A percentile compares a stretch with the other conserved stretches of the same genome.
Evolutionary conservation across 2,888 invertebrate genomes (phyloP).

Genomic region (Napeogenes inachia): DNA sequence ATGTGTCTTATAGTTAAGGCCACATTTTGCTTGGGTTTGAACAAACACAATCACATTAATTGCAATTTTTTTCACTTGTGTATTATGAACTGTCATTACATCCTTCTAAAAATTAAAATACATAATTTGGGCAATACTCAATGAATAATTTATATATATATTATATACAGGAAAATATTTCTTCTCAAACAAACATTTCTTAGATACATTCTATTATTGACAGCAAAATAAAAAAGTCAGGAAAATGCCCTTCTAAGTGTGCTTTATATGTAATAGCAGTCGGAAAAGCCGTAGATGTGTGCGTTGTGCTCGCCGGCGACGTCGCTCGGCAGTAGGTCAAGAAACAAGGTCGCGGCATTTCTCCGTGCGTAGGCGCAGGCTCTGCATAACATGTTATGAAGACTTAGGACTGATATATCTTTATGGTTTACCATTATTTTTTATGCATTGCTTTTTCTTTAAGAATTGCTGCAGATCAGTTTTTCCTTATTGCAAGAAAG

Average conservation of each 20-base stretch:
- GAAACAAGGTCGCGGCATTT: conserved; percentile 74
- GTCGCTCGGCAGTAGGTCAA: conserved; percentile 69
- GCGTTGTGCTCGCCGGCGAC: conserved; percentile 64
- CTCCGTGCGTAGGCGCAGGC: conserved; percentile 42
- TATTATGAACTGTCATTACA: no score
- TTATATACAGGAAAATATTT: no score
- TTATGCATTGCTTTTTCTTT: conserved; percentile 5
- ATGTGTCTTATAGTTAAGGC: background rate
- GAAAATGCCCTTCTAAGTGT: background rate
- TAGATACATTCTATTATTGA: no score
- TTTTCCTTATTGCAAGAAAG: no score
- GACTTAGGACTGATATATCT: background rate
- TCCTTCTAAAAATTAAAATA: no score
- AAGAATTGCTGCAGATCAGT: no score
- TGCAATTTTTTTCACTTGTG: no score
- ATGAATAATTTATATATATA: no score
- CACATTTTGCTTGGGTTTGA: no score
- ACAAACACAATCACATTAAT: no score
- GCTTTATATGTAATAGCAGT: conserved; percentile 7
- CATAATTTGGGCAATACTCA: no score
- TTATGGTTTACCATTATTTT: background rate
- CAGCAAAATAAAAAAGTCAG: background rate
- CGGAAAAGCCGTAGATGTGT: conserved; percentile 27
- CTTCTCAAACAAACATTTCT: no score
- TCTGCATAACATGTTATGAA: conserved; percentile 17